These are phyloP conservation scores for Papilio gigon DNA, from an alignment of 2,888 invertebrate genomes.

Conservation along the genomic window DNA sequence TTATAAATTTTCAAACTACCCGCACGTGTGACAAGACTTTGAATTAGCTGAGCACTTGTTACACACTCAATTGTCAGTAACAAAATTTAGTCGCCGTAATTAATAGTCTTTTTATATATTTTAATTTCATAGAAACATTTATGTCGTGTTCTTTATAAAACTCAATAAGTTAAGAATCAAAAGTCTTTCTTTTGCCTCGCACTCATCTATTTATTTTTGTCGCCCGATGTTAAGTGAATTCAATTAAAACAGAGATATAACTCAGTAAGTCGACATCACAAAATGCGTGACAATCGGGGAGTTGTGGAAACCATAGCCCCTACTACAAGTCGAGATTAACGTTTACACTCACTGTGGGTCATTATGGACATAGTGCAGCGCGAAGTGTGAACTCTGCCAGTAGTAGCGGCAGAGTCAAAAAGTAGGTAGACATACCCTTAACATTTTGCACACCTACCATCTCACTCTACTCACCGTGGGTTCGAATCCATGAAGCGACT, in stretches of 20 bases:
- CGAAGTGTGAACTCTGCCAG: not conserved
- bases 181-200: not conserved
- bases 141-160: conserved; percentile 31
- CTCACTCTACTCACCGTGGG: not conserved
- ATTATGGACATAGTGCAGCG: too few relatives aligned
- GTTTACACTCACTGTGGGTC: too few relatives aligned
- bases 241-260: not conserved
- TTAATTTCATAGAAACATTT: conserved; percentile 19
- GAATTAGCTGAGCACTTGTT: conserved; percentile 22
- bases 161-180: conserved; percentile 8
- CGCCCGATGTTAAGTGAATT: not conserved
- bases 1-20: conserved; percentile 11
- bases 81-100: conserved; percentile 1
- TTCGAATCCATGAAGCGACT: not conserved
- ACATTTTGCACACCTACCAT: not conserved
- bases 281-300: too few relatives aligned
- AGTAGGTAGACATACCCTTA: not conserved
- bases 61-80: conserved; percentile 29
- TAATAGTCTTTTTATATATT: conserved; percentile 11
- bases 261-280: too few relatives aligned
- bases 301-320: not conserved
- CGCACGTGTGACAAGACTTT: not conserved
- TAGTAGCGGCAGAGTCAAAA: not conserved
- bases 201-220: not conserved
- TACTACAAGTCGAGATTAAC: too few relatives aligned